phyloP scores from a whole-genome alignment of 2,888 invertebrate genomes.

The Morpho helenor region DNA sequence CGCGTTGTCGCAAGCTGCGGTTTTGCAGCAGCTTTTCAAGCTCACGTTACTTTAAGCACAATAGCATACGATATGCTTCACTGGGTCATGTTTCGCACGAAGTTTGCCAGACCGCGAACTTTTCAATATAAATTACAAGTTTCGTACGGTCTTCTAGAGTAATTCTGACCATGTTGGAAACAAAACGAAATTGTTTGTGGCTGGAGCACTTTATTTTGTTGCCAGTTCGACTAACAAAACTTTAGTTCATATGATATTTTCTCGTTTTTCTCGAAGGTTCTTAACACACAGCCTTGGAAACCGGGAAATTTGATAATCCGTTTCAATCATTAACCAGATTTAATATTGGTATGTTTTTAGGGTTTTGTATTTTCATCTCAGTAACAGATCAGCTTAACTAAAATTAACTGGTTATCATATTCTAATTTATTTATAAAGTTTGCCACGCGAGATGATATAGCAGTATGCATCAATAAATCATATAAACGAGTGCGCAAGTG shows the following conservation, averaged over 20 bases:
- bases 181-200: conserved; percentile 5
- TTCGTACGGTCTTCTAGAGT: conserved; percentile 2
- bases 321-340: too few relatives aligned
- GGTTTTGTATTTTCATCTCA: too few relatives aligned
- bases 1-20: conserved; percentile 2
- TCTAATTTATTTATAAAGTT: too few relatives aligned
- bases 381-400: too few relatives aligned
- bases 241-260: background rate
- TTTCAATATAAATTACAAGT: conserved; percentile 15
- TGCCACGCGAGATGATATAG: too few relatives aligned
- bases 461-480: too few relatives aligned
- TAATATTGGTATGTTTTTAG: too few relatives aligned
- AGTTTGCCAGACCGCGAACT: conserved; percentile 14
- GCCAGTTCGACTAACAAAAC: background rate
- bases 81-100: conserved; percentile 10
- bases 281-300: too few relatives aligned
- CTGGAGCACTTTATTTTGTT: conserved; percentile 1
- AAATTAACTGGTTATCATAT: too few relatives aligned
- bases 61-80: conserved; percentile 4
- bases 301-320: too few relatives aligned
- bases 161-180: conserved; percentile 1
- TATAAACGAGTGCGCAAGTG: too few relatives aligned
- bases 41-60: conserved; percentile 9
- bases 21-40: background rate
- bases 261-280: too few relatives aligned